Conservation (phyloP, 2,113 vertebrate genomes). For the Bufo gargarizans region DNA sequence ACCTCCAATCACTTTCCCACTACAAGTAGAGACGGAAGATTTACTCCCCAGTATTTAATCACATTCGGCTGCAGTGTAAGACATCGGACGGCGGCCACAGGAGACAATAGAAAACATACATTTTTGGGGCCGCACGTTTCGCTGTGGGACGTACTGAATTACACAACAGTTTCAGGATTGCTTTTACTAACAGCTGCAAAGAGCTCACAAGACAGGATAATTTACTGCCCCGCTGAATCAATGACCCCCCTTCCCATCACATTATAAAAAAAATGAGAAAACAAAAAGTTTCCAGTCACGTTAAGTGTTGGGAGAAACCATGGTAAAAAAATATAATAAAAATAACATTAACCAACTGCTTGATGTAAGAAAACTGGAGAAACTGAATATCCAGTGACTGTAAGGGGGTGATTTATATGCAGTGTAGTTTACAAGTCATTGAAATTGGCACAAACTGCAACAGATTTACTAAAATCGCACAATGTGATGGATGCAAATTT, state of each 20-base stretch:
- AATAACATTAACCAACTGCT: not conserved
- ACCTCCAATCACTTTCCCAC: slow-evolving; percentile 23
- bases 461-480: not conserved
- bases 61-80: slow-evolving; percentile 13
- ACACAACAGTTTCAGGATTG: slow-evolving; percentile 34
- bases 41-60: slow-evolving; percentile 33
- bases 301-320: not conserved
- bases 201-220: slow-evolving; percentile 4
- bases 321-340: not conserved
- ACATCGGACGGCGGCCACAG: not conserved
- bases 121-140: slow-evolving; percentile 1
- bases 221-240: slow-evolving; percentile 19
- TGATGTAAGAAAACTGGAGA: not conserved
- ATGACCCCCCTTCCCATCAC: not conserved
- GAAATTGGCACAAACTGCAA: not conserved
- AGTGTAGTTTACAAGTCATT: no score
- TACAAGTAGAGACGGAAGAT: slow-evolving; percentile 14
- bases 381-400: not conserved
- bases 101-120: slow-evolving; percentile 32
- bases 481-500: no score
- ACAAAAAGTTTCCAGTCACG: not conserved
- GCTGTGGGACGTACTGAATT: slow-evolving; percentile 31
- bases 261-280: not conserved
- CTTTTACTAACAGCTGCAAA: slow-evolving; percentile 44
- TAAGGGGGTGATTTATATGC: not conserved